Conservation (phyloP, 2,888 invertebrate species). For the Rhingia rostrata region DNA sequence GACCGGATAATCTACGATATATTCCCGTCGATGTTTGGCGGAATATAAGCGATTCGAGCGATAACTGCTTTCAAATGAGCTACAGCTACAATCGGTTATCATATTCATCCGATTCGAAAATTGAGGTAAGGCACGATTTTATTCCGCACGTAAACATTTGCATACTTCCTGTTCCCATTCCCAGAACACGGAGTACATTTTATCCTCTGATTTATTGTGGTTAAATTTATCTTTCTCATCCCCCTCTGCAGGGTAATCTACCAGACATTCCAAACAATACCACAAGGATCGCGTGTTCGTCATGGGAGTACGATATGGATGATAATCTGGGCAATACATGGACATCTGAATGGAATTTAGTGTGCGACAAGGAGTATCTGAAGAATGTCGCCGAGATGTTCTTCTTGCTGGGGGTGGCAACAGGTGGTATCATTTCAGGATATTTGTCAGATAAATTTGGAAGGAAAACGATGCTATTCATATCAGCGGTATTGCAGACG, state of each 20-base stretch:
- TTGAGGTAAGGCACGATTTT: slow-evolving; percentile 76
- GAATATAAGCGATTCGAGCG: slow-evolving; percentile 86
- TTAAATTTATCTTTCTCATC: slow-evolving; percentile 5
- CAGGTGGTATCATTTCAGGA: slow-evolving; percentile 91
- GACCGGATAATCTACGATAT: slow-evolving; percentile 85
- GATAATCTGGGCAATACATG: slow-evolving; percentile 86
- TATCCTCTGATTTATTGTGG: too few species aligned
- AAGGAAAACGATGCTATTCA: slow-evolving; percentile 89
- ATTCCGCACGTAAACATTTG: too few species aligned
- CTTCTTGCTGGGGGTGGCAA: slow-evolving; percentile 90
- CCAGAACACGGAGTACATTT: too few species aligned
- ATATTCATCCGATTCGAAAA: slow-evolving; percentile 72
- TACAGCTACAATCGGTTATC: slow-evolving; percentile 81
- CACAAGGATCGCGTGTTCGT: slow-evolving; percentile 84
- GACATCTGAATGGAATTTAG: slow-evolving; percentile 90
- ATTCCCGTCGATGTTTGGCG: slow-evolving; percentile 86
- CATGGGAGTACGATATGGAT: slow-evolving; percentile 86
- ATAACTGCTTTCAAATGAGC: slow-evolving; percentile 85
- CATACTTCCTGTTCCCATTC: too few species aligned
- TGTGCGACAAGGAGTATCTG: slow-evolving; percentile 88
- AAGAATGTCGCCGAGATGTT: slow-evolving; percentile 90
- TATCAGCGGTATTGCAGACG: slow-evolving; percentile 88
- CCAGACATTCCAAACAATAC: slow-evolving; percentile 81
- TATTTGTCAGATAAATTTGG: slow-evolving; percentile 92
- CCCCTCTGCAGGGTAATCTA: slow-evolving; percentile 44